Evolutionary conservation across 2,113 vertebrate genomes (phyloP), one percentile per base, ranked within the genome.

Genomic region (Cercocebus atys): DNA sequence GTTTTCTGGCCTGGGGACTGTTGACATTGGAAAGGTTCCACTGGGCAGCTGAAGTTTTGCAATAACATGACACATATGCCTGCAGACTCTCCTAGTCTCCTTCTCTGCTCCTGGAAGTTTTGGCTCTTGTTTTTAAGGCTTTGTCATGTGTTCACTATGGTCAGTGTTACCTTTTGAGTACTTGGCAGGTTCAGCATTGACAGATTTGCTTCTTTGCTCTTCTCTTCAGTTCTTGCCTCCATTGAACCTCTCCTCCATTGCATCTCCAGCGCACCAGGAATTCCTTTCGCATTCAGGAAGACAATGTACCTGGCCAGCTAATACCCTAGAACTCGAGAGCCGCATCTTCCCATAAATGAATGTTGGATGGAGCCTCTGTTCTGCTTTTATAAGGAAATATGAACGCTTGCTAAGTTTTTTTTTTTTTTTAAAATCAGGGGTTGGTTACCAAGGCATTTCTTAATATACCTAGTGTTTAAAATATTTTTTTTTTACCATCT

Each of bases 1-100:
- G 96, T 97, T 93, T 97, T 97, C 96, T 98, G 97, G 97, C 92
- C 87, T 96, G 94, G 66, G 76, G 92, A 97, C 96, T 98, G 92
- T 98, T 98, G 98, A 86, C 88, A 55, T 98, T 98, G 97, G 98
- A 97, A 95, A 68, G 73, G 81, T 79, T 98, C 97, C 97, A 96
- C 78, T 61, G 97, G 97, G 96, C 80, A 91, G 96, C 97, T 85
- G 66, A 95, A 86, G 96, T 96, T 97, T 93, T 96, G 94, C 80
- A 98, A 97, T 90, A 95, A 82, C 96, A 86, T 86, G 95, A 97
- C 97, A 97, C 96, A 75, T 82, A 55, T 0, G 79, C 90, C 92
- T 87, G 88, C 92, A 91, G 92, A 90, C 76, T 14, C 61, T 30
- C 45, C 87, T 95, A 66, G 92, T 85, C 95, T 95, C 84, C 81